phyloP scores from a whole-genome alignment of 2,888 invertebrate species.

The Acleris cristana region DNA sequence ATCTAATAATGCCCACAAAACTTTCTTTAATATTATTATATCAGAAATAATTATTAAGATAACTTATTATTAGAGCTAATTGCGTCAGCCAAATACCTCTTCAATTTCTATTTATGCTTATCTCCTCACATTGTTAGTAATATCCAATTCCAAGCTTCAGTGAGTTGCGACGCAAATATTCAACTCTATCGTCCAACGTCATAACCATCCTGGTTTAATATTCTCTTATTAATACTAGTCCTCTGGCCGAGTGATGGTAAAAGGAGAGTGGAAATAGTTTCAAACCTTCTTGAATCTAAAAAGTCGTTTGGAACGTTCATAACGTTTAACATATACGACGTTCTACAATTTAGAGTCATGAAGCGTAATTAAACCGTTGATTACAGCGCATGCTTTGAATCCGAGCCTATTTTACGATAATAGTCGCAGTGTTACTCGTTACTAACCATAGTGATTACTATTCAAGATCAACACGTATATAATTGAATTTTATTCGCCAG shows the following conservation, averaged over 20 bases:
- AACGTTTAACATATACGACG: background rate
- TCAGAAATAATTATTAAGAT: background rate
- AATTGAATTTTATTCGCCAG: constrained; percentile 46
- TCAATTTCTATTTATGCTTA: background rate
- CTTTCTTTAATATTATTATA: no score
- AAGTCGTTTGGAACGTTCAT: background rate
- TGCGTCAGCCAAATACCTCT: no score
- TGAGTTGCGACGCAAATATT: background rate
- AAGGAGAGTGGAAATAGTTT: constrained; percentile 37
- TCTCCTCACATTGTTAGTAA: background rate
- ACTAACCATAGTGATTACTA: constrained; percentile 48
- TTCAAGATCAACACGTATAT: constrained; percentile 32
- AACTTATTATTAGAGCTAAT: no score
- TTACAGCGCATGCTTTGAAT: constrained; percentile 50
- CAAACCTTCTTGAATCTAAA: background rate
- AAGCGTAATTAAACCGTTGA: constrained; percentile 54
- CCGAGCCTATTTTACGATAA: constrained; percentile 49
- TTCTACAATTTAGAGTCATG: background rate
- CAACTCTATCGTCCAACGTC: background rate
- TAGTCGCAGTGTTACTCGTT: constrained; percentile 45
- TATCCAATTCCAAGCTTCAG: background rate
- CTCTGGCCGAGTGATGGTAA: constrained; percentile 42
- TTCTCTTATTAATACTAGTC: constrained; percentile 14
- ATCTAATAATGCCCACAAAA: no score
- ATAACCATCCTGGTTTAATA: background rate